phyloP scores from a whole-genome alignment of 2,888 invertebrate species.

The Synanthedon tipuliformis region DNA sequence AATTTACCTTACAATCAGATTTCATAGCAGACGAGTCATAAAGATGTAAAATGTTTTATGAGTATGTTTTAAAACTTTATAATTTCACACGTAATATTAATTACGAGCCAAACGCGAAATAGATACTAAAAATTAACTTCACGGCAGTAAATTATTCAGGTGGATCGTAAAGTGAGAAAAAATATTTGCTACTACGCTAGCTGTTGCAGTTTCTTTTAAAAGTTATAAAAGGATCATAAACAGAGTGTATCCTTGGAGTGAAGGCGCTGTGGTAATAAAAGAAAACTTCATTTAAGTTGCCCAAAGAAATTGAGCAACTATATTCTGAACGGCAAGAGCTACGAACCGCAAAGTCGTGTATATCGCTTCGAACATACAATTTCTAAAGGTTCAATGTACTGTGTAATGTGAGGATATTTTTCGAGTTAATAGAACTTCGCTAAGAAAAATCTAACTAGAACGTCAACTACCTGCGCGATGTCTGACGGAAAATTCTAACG shows the following conservation, averaged over 20 bases:
- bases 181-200: constrained; percentile 11
- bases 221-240: constrained; percentile 59
- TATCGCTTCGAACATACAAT: not conserved
- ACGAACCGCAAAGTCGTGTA: not conserved
- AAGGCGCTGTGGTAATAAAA: constrained; percentile 49
- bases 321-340: constrained; percentile 20
- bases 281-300: constrained; percentile 60
- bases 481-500: too few species aligned
- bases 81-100: too few species aligned
- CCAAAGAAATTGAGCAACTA: constrained; percentile 43
- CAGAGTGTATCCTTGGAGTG: constrained; percentile 48
- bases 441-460: not conserved
- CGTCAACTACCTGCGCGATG: not conserved
- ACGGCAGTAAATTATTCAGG: not conserved
- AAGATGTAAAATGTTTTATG: too few species aligned
- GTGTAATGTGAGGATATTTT: not conserved
- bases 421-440: not conserved
- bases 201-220: constrained; percentile 42
- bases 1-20: too few species aligned
- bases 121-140: not conserved
- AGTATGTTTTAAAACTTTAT: too few species aligned
- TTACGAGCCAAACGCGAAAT: too few species aligned
- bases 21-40: too few species aligned
- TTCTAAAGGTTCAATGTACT: not conserved
- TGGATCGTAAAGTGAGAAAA: not conserved